A percentile compares a stretch with the other conserved stretches of the same genome.
phyloP scores from a whole-genome alignment of 2,888 invertebrate species.

The Coleophora deauratella region DNA sequence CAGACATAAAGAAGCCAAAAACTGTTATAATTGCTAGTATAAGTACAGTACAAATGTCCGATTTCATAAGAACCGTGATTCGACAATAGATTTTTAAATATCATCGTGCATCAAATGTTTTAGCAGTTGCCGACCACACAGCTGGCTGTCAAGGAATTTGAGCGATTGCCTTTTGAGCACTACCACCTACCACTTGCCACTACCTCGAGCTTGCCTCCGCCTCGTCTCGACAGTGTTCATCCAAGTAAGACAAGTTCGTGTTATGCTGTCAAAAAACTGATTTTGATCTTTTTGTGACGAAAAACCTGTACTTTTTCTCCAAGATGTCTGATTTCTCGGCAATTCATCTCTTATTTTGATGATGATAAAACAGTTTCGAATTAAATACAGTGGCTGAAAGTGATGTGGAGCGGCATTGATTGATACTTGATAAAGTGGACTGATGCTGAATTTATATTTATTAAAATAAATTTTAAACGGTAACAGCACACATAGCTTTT shows the following conservation, averaged over 20 bases:
- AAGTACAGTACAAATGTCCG: too few relatives aligned
- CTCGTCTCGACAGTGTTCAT: conserved; percentile 33
- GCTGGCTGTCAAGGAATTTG: conserved; percentile 45
- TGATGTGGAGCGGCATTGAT: conserved; percentile 30
- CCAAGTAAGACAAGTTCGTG: conserved; percentile 37
- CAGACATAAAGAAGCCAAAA: too few relatives aligned
- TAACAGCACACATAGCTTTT: too few relatives aligned
- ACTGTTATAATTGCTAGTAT: too few relatives aligned
- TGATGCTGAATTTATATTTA: conserved; percentile 27
- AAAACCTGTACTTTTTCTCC: conserved; percentile 18
- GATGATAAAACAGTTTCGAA: conserved; percentile 24
- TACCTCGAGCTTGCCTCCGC: conserved; percentile 14
- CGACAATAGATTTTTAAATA: not conserved
- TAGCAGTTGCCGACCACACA: conserved; percentile 25
- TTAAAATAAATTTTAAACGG: too few relatives aligned
- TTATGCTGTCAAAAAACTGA: conserved; percentile 35
- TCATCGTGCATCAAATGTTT: not conserved
- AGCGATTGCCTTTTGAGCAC: conserved; percentile 46
- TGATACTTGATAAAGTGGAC: conserved; percentile 40
- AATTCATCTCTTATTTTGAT: conserved; percentile 25
- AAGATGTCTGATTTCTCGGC: conserved; percentile 5
- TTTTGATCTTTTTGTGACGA: conserved; percentile 28
- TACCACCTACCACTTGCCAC: conserved; percentile 3
- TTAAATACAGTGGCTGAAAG: conserved; percentile 33
- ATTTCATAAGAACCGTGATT: not conserved